These are phyloP conservation scores for Sebastes trivittatus DNA, from an alignment of 2,797 vertebrate genomes.

Conservation along the genomic window DNA sequence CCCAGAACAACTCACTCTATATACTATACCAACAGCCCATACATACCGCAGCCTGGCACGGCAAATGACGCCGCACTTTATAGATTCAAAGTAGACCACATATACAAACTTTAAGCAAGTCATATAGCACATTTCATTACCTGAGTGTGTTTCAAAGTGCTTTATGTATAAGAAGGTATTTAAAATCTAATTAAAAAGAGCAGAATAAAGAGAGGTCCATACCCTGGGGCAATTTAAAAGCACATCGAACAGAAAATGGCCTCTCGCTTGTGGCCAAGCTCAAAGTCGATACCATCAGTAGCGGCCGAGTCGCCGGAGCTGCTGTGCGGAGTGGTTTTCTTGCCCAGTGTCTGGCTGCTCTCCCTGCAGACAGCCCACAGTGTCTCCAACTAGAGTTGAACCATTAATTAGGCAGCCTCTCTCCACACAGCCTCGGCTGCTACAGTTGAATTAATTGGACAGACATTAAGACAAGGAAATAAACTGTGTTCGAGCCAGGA, in stretches of 20 bases:
- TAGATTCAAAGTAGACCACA: not conserved
- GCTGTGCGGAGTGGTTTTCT: constrained; percentile 1
- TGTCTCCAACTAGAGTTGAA: constrained; percentile 13
- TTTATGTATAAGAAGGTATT: constrained; percentile 4
- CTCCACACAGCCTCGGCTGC: constrained; percentile 32
- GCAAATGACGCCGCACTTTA: not conserved
- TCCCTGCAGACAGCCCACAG: constrained; percentile 21
- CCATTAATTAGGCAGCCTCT: constrained; percentile 40
- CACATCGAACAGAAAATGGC: constrained; percentile 5
- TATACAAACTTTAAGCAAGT: not conserved
- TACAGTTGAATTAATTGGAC: constrained; percentile 50
- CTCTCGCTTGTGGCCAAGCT: constrained; percentile 14
- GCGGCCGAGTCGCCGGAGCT: not conserved
- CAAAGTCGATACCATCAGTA: constrained; percentile 23
- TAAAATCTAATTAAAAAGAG: constrained; percentile 24
- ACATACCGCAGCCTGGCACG: not conserved
- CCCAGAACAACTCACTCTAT: not conserved
- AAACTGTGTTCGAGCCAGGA: constrained; percentile 14
- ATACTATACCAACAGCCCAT: not conserved
- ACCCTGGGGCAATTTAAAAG: not conserved
- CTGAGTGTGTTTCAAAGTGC: not conserved
- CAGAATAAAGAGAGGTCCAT: not conserved
- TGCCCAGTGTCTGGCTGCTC: constrained; percentile 24
- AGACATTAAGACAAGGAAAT: constrained; percentile 42
- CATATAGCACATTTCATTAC: not conserved